Evolutionary conservation across 2,888 invertebrate species (phyloP).

Genomic region (Caenorhabditis angaria): DNA sequence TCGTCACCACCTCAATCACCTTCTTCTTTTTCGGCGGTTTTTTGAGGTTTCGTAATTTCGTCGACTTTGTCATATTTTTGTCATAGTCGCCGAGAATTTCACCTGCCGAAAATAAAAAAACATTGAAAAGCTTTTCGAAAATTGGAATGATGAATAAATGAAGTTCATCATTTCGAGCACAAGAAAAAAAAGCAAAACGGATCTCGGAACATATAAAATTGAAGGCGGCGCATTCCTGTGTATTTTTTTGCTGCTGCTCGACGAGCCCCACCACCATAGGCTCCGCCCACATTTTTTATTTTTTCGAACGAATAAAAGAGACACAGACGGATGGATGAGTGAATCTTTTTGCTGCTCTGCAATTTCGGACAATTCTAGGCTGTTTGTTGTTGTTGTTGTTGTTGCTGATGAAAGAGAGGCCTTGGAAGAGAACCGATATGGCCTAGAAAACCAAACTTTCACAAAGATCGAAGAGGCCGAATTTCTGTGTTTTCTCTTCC

Average conservation of each 20-base stretch:
- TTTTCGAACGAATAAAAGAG: neutral
- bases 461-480: too few relatives aligned
- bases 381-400: too few relatives aligned
- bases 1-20: neutral
- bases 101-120: neutral
- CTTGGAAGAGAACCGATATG: too few relatives aligned
- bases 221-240: neutral
- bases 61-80: constrained; percentile 33
- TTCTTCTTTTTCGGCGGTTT: constrained; percentile 1
- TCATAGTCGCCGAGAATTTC: neutral
- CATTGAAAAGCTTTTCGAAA: neutral
- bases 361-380: too few relatives aligned
- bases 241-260: neutral
- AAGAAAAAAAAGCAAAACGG: neutral
- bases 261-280: neutral
- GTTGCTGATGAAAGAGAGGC: too few relatives aligned
- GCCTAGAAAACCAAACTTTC: too few relatives aligned
- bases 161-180: neutral
- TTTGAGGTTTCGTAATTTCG: constrained; percentile 33
- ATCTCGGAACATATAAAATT: neutral
- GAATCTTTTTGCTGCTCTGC: too few relatives aligned
- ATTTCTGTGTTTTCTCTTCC: too few relatives aligned
- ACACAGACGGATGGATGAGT: neutral
- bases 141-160: neutral
- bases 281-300: neutral